phyloP scores from a whole-genome alignment of 2,797 vertebrate genomes.

The Aplochiton taeniatus region DNA sequence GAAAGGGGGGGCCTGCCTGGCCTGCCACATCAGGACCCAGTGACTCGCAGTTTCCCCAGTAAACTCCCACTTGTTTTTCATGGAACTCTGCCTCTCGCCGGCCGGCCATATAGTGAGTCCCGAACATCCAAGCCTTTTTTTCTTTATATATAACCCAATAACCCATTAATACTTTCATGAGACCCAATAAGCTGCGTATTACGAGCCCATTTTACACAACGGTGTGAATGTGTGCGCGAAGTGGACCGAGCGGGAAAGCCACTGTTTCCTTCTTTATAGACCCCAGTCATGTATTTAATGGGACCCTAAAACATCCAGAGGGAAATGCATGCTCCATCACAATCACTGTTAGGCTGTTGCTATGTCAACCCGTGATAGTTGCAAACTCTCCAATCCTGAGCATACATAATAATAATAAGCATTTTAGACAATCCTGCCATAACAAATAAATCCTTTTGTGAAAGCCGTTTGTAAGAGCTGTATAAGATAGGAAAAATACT shows the following conservation, averaged over 20 bases:
- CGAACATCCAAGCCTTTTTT: constrained; percentile 45
- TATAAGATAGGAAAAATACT: no score
- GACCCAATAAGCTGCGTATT: constrained; percentile 58
- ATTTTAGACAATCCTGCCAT: no score
- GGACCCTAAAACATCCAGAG: not conserved
- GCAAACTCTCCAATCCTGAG: not conserved
- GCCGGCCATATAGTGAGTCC: not conserved
- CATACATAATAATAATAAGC: no score
- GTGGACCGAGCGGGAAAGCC: not conserved
- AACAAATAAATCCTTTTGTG: no score
- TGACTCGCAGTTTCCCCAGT: constrained; percentile 68
- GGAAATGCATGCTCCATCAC: not conserved
- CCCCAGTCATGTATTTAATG: constrained; percentile 1
- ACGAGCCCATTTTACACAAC: constrained; percentile 45
- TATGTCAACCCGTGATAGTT: not conserved
- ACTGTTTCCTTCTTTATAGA: not conserved
- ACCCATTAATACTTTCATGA: constrained; percentile 67
- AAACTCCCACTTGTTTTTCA: constrained; percentile 66
- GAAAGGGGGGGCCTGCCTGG: constrained; percentile 39
- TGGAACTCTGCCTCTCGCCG: constrained; percentile 12
- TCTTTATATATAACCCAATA: constrained; percentile 58
- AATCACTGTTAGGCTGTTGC: not conserved
- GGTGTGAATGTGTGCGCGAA: constrained; percentile 11
- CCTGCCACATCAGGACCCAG: constrained; percentile 59
- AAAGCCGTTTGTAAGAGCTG: no score